These are phyloP conservation scores for Peromyscus leucopus DNA, from an alignment of 2,113 vertebrate species.

Conservation along the genomic window DNA sequence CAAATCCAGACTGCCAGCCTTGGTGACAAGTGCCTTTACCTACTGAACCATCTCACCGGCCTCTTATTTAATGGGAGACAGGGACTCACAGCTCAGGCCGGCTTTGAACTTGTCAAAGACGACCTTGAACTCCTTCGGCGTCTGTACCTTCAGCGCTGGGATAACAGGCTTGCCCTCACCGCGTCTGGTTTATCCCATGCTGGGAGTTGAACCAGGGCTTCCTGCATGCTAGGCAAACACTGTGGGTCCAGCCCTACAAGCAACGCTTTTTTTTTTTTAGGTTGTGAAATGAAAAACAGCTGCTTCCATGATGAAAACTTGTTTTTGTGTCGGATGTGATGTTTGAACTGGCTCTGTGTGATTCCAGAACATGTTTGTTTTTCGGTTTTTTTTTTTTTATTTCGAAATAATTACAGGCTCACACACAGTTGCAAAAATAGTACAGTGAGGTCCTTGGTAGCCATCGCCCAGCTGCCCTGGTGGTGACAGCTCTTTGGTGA, in stretches of 20 bases:
- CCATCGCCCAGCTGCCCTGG: fast-evolving
- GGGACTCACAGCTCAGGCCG: not conserved
- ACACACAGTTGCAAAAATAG: constrained; percentile 7
- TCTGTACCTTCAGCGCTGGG: not conserved
- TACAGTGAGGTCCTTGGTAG: not conserved
- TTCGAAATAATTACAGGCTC: constrained; percentile 44
- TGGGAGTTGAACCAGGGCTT: not conserved
- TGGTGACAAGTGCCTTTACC: not conserved
- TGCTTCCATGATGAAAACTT: constrained; percentile 18
- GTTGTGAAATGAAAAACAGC: constrained; percentile 49
- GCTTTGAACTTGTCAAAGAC: not conserved
- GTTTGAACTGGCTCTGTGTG: not conserved
- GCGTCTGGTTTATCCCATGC: not conserved
- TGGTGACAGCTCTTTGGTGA: not conserved
- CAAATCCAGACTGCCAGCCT: not conserved
- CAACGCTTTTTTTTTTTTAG: constrained; percentile 15
- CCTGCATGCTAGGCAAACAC: not conserved
- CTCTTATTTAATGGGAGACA: not conserved
- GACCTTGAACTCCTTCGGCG: not conserved
- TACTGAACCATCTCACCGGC: not conserved
- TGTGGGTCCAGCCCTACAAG: not conserved
- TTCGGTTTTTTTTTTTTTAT: not conserved
- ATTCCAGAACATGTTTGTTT: constrained; percentile 45
- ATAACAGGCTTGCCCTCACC: not conserved
- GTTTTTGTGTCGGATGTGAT: constrained; percentile 11